Conservation (phyloP, 2,888 invertebrate genomes). For the Diaphora mendica region DNA sequence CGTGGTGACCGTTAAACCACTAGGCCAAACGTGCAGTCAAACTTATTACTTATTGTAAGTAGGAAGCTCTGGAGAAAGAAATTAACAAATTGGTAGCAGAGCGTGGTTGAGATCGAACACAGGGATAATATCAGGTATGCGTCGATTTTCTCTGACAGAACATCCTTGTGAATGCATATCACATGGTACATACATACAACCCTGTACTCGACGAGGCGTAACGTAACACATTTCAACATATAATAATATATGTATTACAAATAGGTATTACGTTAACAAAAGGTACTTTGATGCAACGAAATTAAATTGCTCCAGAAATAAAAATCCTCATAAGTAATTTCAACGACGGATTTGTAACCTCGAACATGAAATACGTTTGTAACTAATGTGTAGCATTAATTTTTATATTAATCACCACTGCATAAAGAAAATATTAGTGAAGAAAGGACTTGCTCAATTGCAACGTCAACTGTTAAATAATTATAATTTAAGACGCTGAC, state of each 20-base stretch:
- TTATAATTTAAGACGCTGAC: too few relatives aligned
- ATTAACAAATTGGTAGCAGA: too few relatives aligned
- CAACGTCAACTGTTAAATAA: not conserved
- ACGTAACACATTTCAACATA: not conserved
- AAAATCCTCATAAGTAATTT: not conserved
- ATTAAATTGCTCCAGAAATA: not conserved
- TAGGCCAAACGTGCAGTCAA: too few relatives aligned
- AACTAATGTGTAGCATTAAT: not conserved
- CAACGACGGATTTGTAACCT: not conserved
- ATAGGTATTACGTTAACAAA: too few relatives aligned
- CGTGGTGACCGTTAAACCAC: too few relatives aligned
- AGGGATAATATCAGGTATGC: not conserved
- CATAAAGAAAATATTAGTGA: not conserved
- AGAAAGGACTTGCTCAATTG: not conserved
- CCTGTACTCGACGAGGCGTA: not conserved
- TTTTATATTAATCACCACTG: not conserved
- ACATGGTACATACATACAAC: not conserved
- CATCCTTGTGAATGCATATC: not conserved
- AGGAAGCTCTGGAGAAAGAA: too few relatives aligned
- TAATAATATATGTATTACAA: not conserved
- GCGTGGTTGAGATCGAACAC: too few relatives aligned
- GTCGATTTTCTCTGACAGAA: too few relatives aligned
- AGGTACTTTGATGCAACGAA: not conserved
- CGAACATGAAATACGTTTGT: not conserved
- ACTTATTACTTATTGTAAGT: too few relatives aligned